phyloP scores from a whole-genome alignment of 2,797 vertebrate genomes.

The Sarcoramphus papa region DNA sequence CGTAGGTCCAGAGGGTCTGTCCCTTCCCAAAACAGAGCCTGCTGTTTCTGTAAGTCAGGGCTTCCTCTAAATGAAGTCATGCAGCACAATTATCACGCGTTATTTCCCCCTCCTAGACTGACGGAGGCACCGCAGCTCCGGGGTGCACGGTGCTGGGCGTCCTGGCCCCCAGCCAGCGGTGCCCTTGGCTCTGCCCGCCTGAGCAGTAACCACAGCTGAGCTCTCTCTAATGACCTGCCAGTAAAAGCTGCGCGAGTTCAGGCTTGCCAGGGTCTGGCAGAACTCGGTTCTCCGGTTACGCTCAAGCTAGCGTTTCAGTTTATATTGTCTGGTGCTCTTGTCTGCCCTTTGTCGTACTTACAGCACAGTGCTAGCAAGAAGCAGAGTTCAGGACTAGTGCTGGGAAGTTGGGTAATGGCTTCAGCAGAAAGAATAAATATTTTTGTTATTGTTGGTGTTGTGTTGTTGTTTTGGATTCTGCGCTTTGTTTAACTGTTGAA shows the following conservation, averaged over 20 bases:
- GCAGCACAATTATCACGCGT: accelerated
- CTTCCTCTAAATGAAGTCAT: background rate
- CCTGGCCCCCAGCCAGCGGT: background rate
- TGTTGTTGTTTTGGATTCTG: background rate
- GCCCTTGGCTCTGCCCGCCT: background rate
- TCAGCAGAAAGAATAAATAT: background rate
- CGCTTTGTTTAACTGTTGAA: background rate
- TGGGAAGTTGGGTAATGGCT: background rate
- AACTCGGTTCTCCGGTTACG: background rate
- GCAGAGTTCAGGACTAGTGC: background rate
- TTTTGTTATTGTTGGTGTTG: background rate
- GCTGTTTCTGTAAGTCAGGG: background rate
- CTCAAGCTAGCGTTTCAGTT: background rate
- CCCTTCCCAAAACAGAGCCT: background rate
- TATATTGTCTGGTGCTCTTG: background rate
- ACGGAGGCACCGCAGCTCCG: background rate
- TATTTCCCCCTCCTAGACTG: background rate
- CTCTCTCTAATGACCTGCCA: background rate
- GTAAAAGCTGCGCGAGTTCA: background rate
- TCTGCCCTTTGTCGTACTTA: constrained; percentile 38
- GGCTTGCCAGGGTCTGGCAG: background rate
- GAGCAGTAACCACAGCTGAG: background rate
- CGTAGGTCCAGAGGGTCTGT: background rate
- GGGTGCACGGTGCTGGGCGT: accelerated
- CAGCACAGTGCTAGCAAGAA: background rate